A percentile compares a stretch with the other conserved stretches of the same genome.
Conservation (phyloP, 2,113 vertebrate genomes). For the Tichodroma muraria region DNA sequence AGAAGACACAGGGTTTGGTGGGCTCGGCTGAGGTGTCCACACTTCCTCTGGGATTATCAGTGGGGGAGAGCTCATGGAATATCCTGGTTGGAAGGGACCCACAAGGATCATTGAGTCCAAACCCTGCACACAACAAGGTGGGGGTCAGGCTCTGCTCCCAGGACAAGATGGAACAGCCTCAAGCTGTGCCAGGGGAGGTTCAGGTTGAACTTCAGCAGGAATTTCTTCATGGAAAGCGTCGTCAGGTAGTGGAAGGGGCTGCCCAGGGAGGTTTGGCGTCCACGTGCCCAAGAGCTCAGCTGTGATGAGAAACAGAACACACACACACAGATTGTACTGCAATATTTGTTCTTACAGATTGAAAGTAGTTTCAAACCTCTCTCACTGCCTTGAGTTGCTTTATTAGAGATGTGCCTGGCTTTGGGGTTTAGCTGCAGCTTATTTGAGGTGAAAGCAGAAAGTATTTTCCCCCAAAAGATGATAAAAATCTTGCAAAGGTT, state of each 20-base stretch:
- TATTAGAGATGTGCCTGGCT: not conserved
- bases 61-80: not conserved
- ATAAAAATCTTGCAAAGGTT: not conserved
- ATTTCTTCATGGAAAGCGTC: not conserved
- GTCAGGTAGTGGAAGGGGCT: not conserved
- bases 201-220: not conserved
- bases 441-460: not conserved
- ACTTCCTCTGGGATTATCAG: fast-evolving
- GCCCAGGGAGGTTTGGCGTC: not conserved
- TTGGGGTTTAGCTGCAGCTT: not conserved
- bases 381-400: not conserved
- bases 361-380: not conserved
- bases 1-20: fast-evolving
- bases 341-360: not conserved
- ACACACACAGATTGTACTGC: not conserved
- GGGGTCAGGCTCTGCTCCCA: not conserved
- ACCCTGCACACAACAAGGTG: not conserved
- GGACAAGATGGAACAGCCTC: not conserved
- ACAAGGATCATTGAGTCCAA: fast-evolving
- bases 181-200: not conserved
- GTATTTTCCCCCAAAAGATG: not conserved
- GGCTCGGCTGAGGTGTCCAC: not conserved
- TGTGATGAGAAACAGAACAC: not conserved
- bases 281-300: not conserved
- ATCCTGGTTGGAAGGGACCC: not conserved